Evolutionary conservation across 2,113 vertebrate genomes (phyloP), one percentile per base, ranked within the genome.

Genomic region (Chrysemys picta): DNA sequence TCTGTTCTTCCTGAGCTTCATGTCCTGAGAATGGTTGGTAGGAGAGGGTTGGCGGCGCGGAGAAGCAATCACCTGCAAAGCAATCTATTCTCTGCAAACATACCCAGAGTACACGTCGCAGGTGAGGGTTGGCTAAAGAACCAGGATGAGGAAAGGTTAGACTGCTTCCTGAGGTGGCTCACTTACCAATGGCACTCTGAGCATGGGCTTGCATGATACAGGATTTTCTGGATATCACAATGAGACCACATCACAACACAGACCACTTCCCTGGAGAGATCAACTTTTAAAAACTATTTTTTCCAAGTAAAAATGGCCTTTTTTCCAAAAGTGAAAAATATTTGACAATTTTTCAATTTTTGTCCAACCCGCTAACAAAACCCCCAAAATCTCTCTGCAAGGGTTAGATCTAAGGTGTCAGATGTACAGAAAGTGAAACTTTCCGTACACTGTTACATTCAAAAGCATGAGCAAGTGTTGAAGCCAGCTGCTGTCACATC

Each of bases 71-170:
- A 8, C 3, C 42, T 82, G 29, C 21, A 52, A 69, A 93, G 24
- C 31, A 93, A 52, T 16, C 19, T 29, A 16, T 14, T 88, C 80
- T 38, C 50, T 86, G 84, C 42, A 76, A 69, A 45, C 1, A 17
- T 9, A 62, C 52, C 49, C 17, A 49, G 0, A 0, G 19, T 35
- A 1, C 31, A 31, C 1, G 27, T 3, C 22, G 54, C 56, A 82
- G 6, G 42, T 31, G n/a, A 89, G 52, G 83, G 6, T 42, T 13
- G 52, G 59, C 16, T 8, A 10, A 22, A 79, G 21, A 11, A 29
- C n/a, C 47, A 21, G 1, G 24, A 59, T 1, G 5, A 76, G 12
- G 1, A 1, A 82, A 50, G 42, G 50, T 24, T 42, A 24, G 24
- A 49, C 4, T 2, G 19, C 5, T 25, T 10, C 57, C 10, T 13